phyloP scores from a whole-genome alignment of 92 coral and sea anemone genomes.

The Phenganax subtilis region DNA sequence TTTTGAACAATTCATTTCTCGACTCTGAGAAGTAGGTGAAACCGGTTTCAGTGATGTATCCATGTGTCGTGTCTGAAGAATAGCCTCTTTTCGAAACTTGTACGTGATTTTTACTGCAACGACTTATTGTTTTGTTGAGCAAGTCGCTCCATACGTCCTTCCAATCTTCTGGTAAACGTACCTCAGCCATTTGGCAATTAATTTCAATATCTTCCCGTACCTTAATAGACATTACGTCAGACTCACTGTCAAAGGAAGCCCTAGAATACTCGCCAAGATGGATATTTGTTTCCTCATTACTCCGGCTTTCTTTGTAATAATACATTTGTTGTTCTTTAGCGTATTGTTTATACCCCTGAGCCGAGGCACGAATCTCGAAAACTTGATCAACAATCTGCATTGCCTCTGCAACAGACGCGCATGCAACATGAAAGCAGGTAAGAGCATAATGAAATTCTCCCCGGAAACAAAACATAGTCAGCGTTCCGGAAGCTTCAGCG shows the following conservation, averaged over 20 bases:
- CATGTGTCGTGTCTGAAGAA: background rate
- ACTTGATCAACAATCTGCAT: background rate
- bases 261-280: background rate
- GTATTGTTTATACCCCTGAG: background rate
- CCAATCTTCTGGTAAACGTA: background rate
- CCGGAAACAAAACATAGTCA: background rate
- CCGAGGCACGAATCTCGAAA: background rate
- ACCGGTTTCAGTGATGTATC: background rate
- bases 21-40: background rate
- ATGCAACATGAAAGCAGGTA: slow-evolving; percentile 7
- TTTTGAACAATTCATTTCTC: background rate
- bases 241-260: background rate
- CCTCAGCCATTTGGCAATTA: background rate
- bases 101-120: background rate
- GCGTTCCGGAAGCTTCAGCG: background rate
- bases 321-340: background rate
- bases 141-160: background rate
- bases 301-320: background rate
- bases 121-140: background rate
- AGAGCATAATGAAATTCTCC: background rate
- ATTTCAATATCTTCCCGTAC: background rate
- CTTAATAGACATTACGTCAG: background rate
- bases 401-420: background rate
- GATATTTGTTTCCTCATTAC: background rate
- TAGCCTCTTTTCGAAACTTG: background rate